These are phyloP conservation scores for Solea senegalensis DNA, from an alignment of 2,113 vertebrate genomes.

Conservation along the genomic window DNA sequence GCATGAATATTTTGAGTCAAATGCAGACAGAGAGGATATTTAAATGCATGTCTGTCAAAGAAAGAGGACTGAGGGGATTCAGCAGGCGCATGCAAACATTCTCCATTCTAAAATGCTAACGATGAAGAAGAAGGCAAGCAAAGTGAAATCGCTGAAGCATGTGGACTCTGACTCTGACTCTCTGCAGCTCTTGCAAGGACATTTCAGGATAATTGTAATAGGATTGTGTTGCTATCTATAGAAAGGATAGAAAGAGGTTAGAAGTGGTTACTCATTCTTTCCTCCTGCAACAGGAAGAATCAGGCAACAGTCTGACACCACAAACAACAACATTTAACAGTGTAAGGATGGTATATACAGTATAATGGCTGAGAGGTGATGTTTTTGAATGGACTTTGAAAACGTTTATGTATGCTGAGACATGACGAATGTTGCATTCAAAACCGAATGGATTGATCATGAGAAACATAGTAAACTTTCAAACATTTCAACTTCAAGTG, in stretches of 20 bases:
- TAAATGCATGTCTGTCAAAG: not conserved
- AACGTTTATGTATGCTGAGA: too few species aligned
- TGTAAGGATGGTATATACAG: not conserved
- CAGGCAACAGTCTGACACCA: slow-evolving; percentile 60
- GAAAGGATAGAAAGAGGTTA: slow-evolving; percentile 81
- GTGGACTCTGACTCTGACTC: slow-evolving; percentile 57
- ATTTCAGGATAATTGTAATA: slow-evolving; percentile 87
- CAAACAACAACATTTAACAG: not conserved
- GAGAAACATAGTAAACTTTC: too few species aligned
- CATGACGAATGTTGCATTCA: too few species aligned
- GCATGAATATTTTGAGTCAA: not conserved
- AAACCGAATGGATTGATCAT: too few species aligned
- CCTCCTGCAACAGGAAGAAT: slow-evolving; percentile 74
- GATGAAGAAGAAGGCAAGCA: not conserved
- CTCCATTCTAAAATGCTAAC: not conserved
- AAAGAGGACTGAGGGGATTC: not conserved
- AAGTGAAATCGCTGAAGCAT: slow-evolving; percentile 23
- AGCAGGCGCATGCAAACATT: not conserved
- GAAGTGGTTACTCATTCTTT: slow-evolving; percentile 85
- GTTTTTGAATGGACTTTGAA: too few species aligned
- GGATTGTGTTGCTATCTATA: slow-evolving; percentile 86
- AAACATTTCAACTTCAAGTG: too few species aligned
- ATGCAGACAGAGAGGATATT: not conserved
- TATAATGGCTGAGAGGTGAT: not conserved
- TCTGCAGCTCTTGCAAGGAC: slow-evolving; percentile 76